Conservation (phyloP, 2,888 invertebrate species). For the Brachyptera putata region DNA sequence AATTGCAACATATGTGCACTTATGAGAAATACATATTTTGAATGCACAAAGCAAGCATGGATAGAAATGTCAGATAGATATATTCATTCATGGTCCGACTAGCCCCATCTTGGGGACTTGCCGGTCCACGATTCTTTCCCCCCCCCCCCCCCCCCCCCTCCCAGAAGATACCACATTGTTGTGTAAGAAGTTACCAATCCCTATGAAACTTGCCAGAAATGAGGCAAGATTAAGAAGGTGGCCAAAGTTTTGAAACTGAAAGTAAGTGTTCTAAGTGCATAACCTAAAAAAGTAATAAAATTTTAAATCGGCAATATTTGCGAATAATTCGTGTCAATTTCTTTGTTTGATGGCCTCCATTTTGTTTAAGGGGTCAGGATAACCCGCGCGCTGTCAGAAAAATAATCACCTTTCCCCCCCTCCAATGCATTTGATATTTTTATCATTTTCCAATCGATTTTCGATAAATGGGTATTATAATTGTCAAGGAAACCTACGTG, state of each 20-base stretch:
- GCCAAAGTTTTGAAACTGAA: neutral
- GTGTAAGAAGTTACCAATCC: no score
- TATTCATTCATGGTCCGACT: no score
- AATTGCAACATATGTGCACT: no score
- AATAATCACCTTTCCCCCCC: conserved; percentile 49
- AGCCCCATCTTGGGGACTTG: no score
- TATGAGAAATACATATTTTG: no score
- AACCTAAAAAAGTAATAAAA: conserved; percentile 32
- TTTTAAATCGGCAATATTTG: conserved; percentile 33
- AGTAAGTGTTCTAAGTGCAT: neutral
- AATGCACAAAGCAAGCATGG: no score
- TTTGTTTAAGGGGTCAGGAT: conserved; percentile 70
- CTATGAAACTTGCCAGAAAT: no score
- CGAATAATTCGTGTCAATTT: conserved; percentile 60
- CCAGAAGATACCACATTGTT: no score
- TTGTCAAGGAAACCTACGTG: neutral
- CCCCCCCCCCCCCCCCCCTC: no score
- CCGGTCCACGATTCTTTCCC: no score
- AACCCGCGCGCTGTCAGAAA: conserved; percentile 57
- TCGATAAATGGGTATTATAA: conserved; percentile 14
- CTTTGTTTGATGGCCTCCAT: conserved; percentile 74
- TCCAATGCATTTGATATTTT: conserved; percentile 31
- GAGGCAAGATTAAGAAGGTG: no score
- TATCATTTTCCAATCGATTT: conserved; percentile 29
- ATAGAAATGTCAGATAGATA: no score